These are phyloP conservation scores for Anoura caudifer DNA, from an alignment of 2,113 vertebrate genomes.

Conservation along the genomic window DNA sequence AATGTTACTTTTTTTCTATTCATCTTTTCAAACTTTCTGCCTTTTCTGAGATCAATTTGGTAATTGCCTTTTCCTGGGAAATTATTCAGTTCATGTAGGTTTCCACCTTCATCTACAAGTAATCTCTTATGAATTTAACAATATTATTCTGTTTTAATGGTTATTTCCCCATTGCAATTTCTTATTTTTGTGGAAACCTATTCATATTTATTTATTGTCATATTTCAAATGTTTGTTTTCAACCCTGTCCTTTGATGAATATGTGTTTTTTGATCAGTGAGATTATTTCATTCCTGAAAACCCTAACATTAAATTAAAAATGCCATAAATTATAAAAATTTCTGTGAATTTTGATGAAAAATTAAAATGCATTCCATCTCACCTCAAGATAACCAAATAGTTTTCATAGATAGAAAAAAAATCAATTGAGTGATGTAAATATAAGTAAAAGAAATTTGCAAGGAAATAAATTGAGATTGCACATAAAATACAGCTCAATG, in stretches of 20 bases:
- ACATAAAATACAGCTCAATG: background rate
- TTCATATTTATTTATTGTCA: background rate
- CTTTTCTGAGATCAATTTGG: background rate
- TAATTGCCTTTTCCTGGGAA: slow-evolving; percentile 7
- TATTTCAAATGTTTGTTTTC: background rate
- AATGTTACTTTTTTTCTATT: background rate
- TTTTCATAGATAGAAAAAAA: background rate
- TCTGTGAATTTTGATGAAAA: background rate
- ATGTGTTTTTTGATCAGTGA: background rate
- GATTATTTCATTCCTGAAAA: background rate
- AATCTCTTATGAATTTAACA: background rate
- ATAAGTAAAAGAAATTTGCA: background rate
- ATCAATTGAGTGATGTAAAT: background rate
- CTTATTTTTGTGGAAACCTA: background rate
- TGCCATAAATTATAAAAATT: background rate
- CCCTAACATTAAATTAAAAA: background rate
- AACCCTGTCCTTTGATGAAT: background rate
- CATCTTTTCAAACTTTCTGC: background rate
- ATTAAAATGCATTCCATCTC: background rate
- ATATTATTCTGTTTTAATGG: background rate
- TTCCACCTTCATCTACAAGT: background rate
- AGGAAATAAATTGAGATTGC: background rate
- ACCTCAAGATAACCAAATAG: background rate
- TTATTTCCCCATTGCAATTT: background rate
- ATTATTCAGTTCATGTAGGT: background rate